Evolutionary conservation across 23 tunicate genomes (phyloP).

Genomic region (Trididemnum clinides): DNA sequence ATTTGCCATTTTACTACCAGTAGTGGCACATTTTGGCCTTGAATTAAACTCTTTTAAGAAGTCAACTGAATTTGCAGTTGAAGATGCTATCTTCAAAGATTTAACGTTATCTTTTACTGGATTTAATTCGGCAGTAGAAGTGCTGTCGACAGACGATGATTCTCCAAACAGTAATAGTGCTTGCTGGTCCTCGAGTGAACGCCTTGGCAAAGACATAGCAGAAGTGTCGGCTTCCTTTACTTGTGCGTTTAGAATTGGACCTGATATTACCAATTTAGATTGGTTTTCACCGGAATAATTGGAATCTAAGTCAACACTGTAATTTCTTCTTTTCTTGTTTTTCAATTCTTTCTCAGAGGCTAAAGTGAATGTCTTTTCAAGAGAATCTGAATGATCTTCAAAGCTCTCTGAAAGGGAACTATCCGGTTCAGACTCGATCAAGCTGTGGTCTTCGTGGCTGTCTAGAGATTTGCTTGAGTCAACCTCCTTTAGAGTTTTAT

Average conservation of each 20-base stretch:
- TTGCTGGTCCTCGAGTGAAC: background rate
- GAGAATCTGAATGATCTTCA: no score
- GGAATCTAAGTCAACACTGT: no score
- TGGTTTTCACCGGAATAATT: background rate
- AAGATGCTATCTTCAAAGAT: no score
- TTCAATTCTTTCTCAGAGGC: no score
- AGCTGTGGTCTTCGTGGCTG: no score
- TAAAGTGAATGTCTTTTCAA: no score
- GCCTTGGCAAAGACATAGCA: background rate
- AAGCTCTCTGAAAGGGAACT: no score
- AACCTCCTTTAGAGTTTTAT: no score
- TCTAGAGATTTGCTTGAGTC: no score
- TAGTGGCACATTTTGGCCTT: background rate
- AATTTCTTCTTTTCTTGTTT: no score
- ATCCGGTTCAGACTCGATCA: no score
- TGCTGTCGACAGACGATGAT: background rate
- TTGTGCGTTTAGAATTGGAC: background rate
- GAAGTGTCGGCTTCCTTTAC: no score
- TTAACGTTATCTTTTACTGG: background rate
- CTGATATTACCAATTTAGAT: background rate
- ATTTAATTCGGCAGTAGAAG: background rate
- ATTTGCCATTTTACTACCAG: slow-evolving; percentile 78
- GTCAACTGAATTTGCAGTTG: background rate
- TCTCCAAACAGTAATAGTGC: background rate
- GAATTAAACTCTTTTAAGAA: slow-evolving; percentile 2